Percentiles rank a stretch among this genome's conserved stretches.
Conservation (phyloP, 2,797 vertebrate species). For the Periophthalmus magnuspinnatus region DNA sequence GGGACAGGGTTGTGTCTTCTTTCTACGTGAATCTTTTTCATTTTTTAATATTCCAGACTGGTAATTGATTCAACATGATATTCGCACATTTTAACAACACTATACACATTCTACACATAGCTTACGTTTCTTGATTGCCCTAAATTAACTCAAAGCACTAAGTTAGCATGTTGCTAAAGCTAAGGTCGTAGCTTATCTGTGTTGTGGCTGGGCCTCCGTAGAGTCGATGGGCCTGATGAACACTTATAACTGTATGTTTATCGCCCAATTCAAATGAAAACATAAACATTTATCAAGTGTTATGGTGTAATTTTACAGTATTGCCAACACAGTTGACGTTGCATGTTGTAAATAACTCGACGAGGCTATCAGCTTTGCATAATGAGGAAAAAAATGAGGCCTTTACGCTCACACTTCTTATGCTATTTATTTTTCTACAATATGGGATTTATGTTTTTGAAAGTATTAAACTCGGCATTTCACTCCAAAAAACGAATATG, state of each 20-base stretch:
- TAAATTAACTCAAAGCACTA: background rate
- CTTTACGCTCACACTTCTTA: background rate
- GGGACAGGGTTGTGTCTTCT: constrained; percentile 16
- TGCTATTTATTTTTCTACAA: background rate
- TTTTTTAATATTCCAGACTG: constrained; percentile 43
- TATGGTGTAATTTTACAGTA: background rate
- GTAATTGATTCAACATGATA: constrained; percentile 47
- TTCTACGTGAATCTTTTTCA: constrained; percentile 16
- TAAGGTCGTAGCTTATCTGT: background rate
- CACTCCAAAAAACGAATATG: background rate
- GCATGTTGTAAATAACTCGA: background rate
- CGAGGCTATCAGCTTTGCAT: background rate
- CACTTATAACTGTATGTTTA: background rate
- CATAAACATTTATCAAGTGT: background rate
- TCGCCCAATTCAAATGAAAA: background rate
- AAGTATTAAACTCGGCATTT: background rate
- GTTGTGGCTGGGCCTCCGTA: constrained; percentile 35
- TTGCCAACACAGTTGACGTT: too few species aligned
- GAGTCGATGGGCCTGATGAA: background rate
- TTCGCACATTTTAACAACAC: background rate
- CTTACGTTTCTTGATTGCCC: background rate
- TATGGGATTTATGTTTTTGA: too few species aligned
- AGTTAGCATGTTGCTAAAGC: constrained; percentile 3
- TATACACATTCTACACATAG: background rate
- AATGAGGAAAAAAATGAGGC: background rate